Evolutionary conservation across 2,113 vertebrate species (phyloP), one percentile per base, ranked within the genome.

Genomic region (Anser brachyrhynchus): DNA sequence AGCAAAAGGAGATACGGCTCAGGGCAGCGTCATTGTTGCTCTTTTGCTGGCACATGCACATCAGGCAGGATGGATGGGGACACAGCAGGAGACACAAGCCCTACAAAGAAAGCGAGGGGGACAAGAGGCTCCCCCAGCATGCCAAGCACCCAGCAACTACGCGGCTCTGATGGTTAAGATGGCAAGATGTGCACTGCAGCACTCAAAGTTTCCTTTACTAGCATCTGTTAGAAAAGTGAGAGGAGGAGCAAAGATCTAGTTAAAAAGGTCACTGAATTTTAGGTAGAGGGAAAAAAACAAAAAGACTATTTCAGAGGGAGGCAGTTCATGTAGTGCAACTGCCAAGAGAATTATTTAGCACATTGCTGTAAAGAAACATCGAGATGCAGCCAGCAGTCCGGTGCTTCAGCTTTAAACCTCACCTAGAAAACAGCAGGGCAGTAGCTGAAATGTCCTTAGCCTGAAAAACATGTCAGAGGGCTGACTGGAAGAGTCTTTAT

Each of bases 181-280:
- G 39, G 15, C 19, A 62, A 67, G 71, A 29, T 0, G 2, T 5
- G 11, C 0, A 6, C n/a, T 17, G 3, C 65, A 64, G 41, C 41
- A 35, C 31, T 74, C 62, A 7, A 79, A 52, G 58, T 49, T 73
- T 73, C 22, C 55, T 88, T 67, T 51, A 31, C 10, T 25, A 73
- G 13, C 39, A 64, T 28, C 26, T 75, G 67, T 37, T 74, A 77
- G 44, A 57, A 59, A 91, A 65, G 28, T 4, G 25, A 54, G 17
- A 41, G 28, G 35, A 79, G 23, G 7, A 58, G 10, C 25, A 58
- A 79, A 79, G n/a, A 65, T 11, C 15, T 62, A 55, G 52, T 41
- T 66, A 61, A 72, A 90, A 76, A 87, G 52, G 46, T 73, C 8
- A 1, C 31, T 22, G n/a, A 87, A 20, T 28, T 44, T 75, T 52